phyloP scores from a whole-genome alignment of 2,888 invertebrate species.

The Lasioglossum vierecki region DNA sequence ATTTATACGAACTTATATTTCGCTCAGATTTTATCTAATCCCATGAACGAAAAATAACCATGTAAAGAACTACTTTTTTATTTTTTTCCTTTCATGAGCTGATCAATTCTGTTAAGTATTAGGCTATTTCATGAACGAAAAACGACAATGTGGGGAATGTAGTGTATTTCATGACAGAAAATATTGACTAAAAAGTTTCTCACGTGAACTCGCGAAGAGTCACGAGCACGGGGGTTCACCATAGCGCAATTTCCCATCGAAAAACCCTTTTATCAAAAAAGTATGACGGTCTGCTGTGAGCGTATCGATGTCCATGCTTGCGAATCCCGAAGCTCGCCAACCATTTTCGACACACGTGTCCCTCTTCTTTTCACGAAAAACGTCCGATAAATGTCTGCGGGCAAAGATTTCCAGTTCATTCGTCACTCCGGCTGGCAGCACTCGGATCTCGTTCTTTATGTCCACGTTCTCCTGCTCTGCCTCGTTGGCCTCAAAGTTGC shows the following conservation, averaged over 20 bases:
- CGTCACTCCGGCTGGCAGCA: slow-evolving; percentile 60
- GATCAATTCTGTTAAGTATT: not conserved
- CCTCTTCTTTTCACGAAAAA: slow-evolving; percentile 54
- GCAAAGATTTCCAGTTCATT: slow-evolving; percentile 62
- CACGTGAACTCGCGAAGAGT: not conserved
- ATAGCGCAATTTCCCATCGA: not conserved
- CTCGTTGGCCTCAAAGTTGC: not conserved
- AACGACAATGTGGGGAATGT: not conserved
- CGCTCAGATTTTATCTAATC: no score
- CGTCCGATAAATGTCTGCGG: slow-evolving; percentile 63
- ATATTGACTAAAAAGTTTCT: not conserved
- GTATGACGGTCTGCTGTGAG: not conserved
- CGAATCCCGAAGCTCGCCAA: slow-evolving; percentile 47
- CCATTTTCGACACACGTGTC: slow-evolving; percentile 33
- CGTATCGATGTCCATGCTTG: slow-evolving; percentile 46
- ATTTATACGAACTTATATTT: not conserved
- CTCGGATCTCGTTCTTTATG: slow-evolving; percentile 41
- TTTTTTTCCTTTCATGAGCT: not conserved
- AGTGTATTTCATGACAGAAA: not conserved
- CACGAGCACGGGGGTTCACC: not conserved
- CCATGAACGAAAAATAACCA: not conserved
- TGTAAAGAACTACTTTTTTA: not conserved
- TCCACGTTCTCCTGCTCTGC: not conserved
- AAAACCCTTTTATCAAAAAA: not conserved
- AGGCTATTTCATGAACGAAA: not conserved